Conservation (phyloP, 2,888 invertebrate genomes). For the Lasioglossum lativentre region DNA sequence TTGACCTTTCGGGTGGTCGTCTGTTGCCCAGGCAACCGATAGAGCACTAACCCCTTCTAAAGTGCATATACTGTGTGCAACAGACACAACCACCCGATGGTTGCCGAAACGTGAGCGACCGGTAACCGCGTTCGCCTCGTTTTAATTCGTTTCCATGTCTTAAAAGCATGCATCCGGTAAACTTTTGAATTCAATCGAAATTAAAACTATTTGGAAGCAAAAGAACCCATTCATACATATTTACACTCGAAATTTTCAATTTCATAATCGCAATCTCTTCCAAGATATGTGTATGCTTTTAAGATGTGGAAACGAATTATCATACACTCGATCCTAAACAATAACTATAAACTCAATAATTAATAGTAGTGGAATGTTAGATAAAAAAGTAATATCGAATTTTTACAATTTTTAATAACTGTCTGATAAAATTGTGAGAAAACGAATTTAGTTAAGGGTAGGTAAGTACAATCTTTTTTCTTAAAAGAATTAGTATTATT, state of each 20-base stretch:
- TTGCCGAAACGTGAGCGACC: slow-evolving; percentile 50
- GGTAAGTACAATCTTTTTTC: slow-evolving; percentile 30
- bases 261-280: not conserved
- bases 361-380: slow-evolving; percentile 27
- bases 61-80: slow-evolving; percentile 47
- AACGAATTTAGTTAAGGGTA: slow-evolving; percentile 16
- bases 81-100: slow-evolving; percentile 60
- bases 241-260: not conserved
- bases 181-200: not conserved
- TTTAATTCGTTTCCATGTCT: slow-evolving; percentile 61
- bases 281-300: not conserved
- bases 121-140: slow-evolving; percentile 32
- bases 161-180: slow-evolving; percentile 51
- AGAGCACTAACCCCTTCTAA: slow-evolving; percentile 73
- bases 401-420: not conserved
- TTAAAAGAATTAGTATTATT: not conserved
- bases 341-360: slow-evolving; percentile 1
- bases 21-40: slow-evolving; percentile 75
- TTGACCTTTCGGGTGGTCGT: slow-evolving; percentile 70
- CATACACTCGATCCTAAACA: slow-evolving; percentile 2
- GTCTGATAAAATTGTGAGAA: not conserved
- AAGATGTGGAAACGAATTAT: slow-evolving; percentile 56
- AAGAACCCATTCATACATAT: not conserved
- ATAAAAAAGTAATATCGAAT: not conserved
- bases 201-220: not conserved